phyloP scores from a whole-genome alignment of 2,888 invertebrate species.

The Cheilosia variabilis region DNA sequence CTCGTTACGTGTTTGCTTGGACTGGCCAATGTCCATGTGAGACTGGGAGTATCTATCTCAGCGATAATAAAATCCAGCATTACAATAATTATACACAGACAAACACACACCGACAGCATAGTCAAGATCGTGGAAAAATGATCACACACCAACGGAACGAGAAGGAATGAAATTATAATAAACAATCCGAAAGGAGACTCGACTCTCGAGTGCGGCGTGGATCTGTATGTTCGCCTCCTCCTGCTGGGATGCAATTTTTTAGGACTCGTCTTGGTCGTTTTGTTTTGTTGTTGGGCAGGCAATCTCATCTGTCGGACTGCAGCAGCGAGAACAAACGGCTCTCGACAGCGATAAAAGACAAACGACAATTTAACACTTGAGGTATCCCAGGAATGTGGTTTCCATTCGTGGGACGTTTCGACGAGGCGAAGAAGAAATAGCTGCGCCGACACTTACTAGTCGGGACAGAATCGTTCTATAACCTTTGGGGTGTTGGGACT shows the following conservation, averaged over 20 bases:
- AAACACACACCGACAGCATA: slow-evolving; percentile 10
- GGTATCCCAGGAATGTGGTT: slow-evolving; percentile 67
- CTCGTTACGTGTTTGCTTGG: background rate
- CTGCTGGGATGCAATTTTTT: slow-evolving; percentile 68
- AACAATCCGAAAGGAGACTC: slow-evolving; percentile 57
- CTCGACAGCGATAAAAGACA: slow-evolving; percentile 69
- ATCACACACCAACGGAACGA: slow-evolving; percentile 19
- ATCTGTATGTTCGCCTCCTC: slow-evolving; percentile 29
- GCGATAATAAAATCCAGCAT: slow-evolving; percentile 33
- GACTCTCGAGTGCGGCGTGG: background rate
- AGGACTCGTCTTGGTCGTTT: slow-evolving; percentile 20
- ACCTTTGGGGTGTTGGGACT: no score
- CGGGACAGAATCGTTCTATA: no score
- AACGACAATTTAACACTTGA: slow-evolving; percentile 74
- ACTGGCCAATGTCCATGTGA: slow-evolving; percentile 26
- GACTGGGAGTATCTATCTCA: slow-evolving; percentile 16
- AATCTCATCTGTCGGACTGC: slow-evolving; percentile 37
- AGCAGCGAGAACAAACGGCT: slow-evolving; percentile 62
- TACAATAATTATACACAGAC: slow-evolving; percentile 39
- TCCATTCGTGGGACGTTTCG: slow-evolving; percentile 50
- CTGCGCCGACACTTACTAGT: no score
- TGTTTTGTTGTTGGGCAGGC: slow-evolving; percentile 31
- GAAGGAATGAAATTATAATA: slow-evolving; percentile 69
- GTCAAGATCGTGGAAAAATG: slow-evolving; percentile 38
- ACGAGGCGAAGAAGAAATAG: background rate